Evolutionary conservation across 2,888 invertebrate species (phyloP).

Genomic region (Mesochorus sp.): DNA sequence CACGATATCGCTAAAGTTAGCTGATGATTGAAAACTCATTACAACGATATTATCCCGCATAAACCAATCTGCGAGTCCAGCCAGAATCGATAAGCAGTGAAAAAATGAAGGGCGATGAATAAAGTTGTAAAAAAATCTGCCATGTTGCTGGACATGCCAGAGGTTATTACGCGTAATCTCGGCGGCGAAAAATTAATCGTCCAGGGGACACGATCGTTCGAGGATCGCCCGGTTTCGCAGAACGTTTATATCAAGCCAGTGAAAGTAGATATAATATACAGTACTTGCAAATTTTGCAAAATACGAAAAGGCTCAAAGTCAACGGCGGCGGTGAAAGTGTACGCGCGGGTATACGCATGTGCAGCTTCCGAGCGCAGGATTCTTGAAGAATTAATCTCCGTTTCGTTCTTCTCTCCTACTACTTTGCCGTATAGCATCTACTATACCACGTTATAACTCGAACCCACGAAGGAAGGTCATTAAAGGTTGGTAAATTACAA

Average conservation of each 20-base stretch:
- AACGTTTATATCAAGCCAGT: constrained; percentile 45
- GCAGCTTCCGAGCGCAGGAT: constrained; percentile 32
- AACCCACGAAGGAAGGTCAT: constrained; percentile 47
- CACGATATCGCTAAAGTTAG: constrained; percentile 22
- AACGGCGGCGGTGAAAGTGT: not conserved
- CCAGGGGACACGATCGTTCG: constrained; percentile 49
- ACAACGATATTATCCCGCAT: constrained; percentile 43
- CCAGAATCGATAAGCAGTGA: constrained; percentile 17
- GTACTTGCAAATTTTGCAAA: not conserved
- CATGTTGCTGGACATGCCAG: constrained; percentile 8
- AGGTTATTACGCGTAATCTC: constrained; percentile 58
- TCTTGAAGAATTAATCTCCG: constrained; percentile 54
- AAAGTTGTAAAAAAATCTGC: constrained; percentile 7
- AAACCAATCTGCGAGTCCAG: not conserved
- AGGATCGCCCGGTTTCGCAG: constrained; percentile 1
- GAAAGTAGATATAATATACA: not conserved
- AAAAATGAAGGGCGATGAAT: not conserved
- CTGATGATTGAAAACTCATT: constrained; percentile 44
- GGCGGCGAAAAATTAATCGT: constrained; percentile 56
- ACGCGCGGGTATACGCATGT: not conserved
- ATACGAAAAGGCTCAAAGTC: not conserved
- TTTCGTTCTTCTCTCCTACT: constrained; percentile 40
- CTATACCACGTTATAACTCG: constrained; percentile 22
- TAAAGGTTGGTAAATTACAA: constrained; percentile 61
- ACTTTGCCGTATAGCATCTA: constrained; percentile 19